Evolutionary conservation across 2,797 vertebrate genomes (phyloP), one percentile per base, ranked within the genome.

Genomic region (Gymnodraco acuticeps): DNA sequence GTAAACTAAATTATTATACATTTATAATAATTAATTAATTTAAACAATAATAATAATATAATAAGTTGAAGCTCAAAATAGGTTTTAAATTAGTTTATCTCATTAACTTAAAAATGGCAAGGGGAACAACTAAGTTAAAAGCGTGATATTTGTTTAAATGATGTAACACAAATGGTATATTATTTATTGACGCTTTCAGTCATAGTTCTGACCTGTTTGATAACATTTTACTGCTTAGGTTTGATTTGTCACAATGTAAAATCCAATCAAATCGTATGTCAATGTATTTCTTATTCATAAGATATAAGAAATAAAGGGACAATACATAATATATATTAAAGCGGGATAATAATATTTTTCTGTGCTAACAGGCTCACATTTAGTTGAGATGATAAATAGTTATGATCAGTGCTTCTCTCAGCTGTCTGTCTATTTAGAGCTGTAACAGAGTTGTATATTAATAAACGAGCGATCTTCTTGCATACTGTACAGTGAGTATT

Each of bases 381-480:
- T 76, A 19, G 59, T 79, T 8, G n/a, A 4, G 61, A 72, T 83
- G 75, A 84, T 84, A 88, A 85, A 88, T 81, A 43, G 5, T 38
- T 38, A 9, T 38, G 33, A 52, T 56, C 33, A 2, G 33, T 63
- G 53, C 69, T 46, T 73, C 58, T 43, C 54, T 75, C 77, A 76
- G 77, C 87, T 88, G 84, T 51, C 55, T 5, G 54, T 81, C 77
- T 87, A 81, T 88, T 81, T 80, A 1, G 2, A 47, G 81, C 63
- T 42, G 47, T 46, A 31, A 33, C 41, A 23, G 0, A 58, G 6
- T 31, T 60, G 48, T 33, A 4, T 87, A 88, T 90, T 81, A 84
- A 88, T 90, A 91, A 78, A 72, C 17, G 0, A 17, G 60, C 54
- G 16, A 48, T 52, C 55, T 19, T 55, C 59, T 38, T 38, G 38